Percentiles rank a stretch among this genome's conserved stretches.
Evolutionary conservation across 2,888 invertebrate species (phyloP).

Genomic region (Leptarthrus brevirostris): DNA sequence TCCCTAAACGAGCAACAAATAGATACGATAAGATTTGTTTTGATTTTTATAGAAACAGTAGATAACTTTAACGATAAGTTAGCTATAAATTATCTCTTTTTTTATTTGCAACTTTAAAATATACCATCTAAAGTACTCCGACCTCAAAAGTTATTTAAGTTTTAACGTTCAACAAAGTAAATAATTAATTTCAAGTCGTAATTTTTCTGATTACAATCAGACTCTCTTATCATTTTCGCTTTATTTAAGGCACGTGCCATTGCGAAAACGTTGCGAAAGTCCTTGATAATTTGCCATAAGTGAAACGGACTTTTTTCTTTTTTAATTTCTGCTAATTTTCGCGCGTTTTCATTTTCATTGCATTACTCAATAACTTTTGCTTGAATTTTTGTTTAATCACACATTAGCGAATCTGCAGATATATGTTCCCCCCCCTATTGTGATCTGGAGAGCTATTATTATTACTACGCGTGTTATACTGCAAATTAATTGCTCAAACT

Average conservation of each 20-base stretch:
- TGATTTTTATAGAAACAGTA: too few species aligned
- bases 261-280: not conserved
- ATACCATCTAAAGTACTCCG: too few species aligned
- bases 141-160: too few species aligned
- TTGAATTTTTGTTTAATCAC: not conserved
- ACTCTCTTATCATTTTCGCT: not conserved
- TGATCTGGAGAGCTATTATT: slow-evolving; percentile 19
- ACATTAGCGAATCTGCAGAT: slow-evolving; percentile 20
- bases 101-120: too few species aligned
- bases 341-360: not conserved
- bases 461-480: slow-evolving; percentile 18
- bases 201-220: not conserved
- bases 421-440: slow-evolving; percentile 1
- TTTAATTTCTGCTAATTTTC: not conserved
- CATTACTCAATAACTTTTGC: not conserved
- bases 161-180: too few species aligned
- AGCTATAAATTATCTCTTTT: too few species aligned
- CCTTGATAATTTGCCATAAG: not conserved
- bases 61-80: too few species aligned
- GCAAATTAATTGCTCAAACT: slow-evolving; percentile 19
- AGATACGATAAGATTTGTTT: too few species aligned
- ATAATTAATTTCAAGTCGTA: too few species aligned
- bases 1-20: too few species aligned
- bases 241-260: not conserved
- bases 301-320: not conserved